Percentiles rank a stretch among this genome's conserved stretches.
Conservation (phyloP, 30 jellyfish, hydroid and myxozoan species). For the Chironex yamaguchii region DNA sequence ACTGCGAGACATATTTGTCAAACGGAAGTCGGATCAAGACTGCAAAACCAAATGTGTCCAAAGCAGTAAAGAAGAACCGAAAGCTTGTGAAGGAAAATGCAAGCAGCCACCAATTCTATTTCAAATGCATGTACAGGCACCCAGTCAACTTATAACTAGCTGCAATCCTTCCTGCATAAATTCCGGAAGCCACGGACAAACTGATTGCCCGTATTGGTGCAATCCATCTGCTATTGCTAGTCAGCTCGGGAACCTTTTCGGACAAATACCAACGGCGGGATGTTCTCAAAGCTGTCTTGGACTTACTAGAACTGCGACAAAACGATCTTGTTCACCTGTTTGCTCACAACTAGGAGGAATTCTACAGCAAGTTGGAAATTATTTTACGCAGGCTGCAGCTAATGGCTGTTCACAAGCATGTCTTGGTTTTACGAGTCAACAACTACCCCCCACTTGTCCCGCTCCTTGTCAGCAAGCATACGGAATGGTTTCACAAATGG, state of each 20-base stretch:
- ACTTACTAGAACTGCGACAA: background rate
- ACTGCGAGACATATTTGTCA: background rate
- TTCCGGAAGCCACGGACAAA: background rate
- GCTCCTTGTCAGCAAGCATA: background rate
- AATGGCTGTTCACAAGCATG: background rate
- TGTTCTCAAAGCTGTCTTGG: background rate
- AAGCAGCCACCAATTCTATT: background rate
- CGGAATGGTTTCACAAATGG: background rate
- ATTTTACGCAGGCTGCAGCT: background rate
- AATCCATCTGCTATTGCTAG: background rate
- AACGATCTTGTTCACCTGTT: background rate
- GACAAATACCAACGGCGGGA: background rate
- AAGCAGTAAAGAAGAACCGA: background rate
- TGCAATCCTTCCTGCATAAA: background rate
- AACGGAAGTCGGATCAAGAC: background rate
- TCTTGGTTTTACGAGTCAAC: background rate
- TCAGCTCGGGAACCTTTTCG: background rate
- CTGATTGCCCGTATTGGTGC: background rate
- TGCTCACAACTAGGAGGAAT: background rate
- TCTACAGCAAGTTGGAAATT: background rate
- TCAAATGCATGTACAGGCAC: background rate
- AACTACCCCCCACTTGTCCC: background rate
- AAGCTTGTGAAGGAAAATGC: background rate
- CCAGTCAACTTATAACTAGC: background rate
- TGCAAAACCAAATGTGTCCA: background rate